Evolutionary conservation across 1,140 invertebrate genomes (phyloP), one percentile per base, ranked within the genome.

Genomic region (Leptinotarsa lineolata): DNA sequence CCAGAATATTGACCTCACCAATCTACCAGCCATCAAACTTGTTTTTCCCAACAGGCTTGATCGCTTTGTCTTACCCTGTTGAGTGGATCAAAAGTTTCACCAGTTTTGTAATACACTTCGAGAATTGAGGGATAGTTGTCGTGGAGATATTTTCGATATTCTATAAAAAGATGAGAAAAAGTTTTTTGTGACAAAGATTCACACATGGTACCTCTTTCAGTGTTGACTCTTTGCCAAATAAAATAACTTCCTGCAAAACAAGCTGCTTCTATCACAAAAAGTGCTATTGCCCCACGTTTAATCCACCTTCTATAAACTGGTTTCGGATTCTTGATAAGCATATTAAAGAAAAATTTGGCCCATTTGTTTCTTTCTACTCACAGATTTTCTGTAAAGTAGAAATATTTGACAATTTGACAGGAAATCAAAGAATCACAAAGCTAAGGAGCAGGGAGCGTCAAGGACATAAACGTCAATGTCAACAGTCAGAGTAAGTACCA

Each of bases 201-300:
- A 24, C 30, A 59, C 44, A 70, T 30, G 18, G 74, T 83, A 89
- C 90, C 89, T 86, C 87, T 84, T 77, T 89, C 86, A 64, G 86
- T 88, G 79, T 91, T 91, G 76, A 90, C 84, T 84, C 86, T 89
- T 80, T 87, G 85, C 85, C 88, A 91, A 72, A 89, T 76, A 65
- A 84, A 87, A 83, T 90, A 91, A 39, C 86, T 86, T 16, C 83
- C 85, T 15, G 85, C 85, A 81, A 90, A 86, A 63, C 82, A 85
- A 68, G 86, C 72, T 16, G 84, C 86, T 84, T 91, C 90, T 13
- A 85, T 75, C 20, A 88, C 82, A 78, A 90, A 85, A 12, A 89
- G 73, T 64, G 85, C 81, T 73, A 86, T 85, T 58, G 86, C 85
- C 77, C 87, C 84, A 70, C 81, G 79, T 77, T 85, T 86, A 48